Percentiles rank a stretch among this genome's conserved stretches.
phyloP scores from a whole-genome alignment of 2,113 vertebrate genomes.

The Poicephalus meyeri region DNA sequence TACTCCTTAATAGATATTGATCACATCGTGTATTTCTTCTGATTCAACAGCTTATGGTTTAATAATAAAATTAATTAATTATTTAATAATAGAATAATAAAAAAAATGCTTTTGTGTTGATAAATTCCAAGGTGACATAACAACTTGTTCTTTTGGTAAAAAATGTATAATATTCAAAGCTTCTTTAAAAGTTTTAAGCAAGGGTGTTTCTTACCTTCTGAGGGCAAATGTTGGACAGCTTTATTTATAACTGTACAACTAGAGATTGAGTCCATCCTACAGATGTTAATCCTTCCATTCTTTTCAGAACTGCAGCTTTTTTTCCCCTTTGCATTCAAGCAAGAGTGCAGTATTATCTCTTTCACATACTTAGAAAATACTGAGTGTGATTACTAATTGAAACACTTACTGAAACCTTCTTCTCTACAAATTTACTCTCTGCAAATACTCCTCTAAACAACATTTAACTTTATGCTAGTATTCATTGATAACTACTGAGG shows the following conservation, averaged over 20 bases:
- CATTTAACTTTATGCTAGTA: background rate
- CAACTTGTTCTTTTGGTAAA: background rate
- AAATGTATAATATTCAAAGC: background rate
- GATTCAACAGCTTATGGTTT: background rate
- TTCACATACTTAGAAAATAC: background rate
- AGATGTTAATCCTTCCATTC: background rate
- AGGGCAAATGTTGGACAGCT: background rate
- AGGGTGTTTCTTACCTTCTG: background rate
- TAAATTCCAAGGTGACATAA: background rate
- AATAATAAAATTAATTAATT: background rate
- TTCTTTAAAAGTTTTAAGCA: background rate
- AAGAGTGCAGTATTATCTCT: background rate
- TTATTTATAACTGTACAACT: background rate
- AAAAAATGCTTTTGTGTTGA: background rate
- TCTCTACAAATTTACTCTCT: background rate
- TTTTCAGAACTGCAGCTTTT: background rate
- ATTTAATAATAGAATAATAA: background rate
- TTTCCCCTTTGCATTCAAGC: background rate
- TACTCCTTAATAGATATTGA: background rate
- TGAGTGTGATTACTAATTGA: background rate
- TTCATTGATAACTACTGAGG: background rate
- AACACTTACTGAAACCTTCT: background rate
- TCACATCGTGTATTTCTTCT: background rate
- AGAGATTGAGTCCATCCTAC: no score
- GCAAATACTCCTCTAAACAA: background rate